These are phyloP conservation scores for Podarcis cretensis DNA, from an alignment of 2,113 vertebrate genomes.

Conservation along the genomic window DNA sequence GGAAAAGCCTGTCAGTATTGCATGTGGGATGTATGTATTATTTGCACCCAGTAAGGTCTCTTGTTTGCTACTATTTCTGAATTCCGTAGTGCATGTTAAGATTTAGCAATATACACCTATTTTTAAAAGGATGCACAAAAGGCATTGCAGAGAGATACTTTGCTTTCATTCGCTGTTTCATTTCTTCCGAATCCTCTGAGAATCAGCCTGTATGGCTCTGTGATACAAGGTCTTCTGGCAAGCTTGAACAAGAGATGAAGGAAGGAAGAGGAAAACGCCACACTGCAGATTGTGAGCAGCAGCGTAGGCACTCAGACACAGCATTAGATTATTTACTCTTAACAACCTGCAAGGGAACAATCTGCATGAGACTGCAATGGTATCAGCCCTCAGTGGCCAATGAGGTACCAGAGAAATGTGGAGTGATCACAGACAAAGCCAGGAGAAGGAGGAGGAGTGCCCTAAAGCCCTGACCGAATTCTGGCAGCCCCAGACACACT, in stretches of 20 bases:
- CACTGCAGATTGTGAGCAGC: background rate
- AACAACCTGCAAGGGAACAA: conserved; percentile 23
- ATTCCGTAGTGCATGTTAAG: background rate
- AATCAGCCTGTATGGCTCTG: background rate
- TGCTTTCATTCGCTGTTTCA: conserved; percentile 31
- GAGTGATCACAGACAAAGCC: conserved; percentile 59
- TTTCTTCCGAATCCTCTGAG: background rate
- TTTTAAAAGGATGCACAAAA: background rate
- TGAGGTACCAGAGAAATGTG: conserved; percentile 49
- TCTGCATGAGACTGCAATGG: conserved; percentile 14
- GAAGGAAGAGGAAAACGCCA: background rate
- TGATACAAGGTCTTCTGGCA: conserved; percentile 5
- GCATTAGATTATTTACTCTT: conserved; percentile 2
- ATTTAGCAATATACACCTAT: background rate
- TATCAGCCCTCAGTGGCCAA: conserved; percentile 56
- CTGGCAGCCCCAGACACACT: conserved; percentile 1
- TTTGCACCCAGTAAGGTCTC: background rate
- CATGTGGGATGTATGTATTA: background rate
- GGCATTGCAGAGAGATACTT: background rate
- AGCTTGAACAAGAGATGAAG: background rate
- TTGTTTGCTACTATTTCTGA: background rate
- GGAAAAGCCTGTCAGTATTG: background rate
- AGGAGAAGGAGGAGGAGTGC: conserved; percentile 64
- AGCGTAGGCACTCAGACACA: background rate
- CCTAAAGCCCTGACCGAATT: conserved; percentile 25